Base-by-base conservation (phyloP, 2,113 vertebrate genomes). In the Trichechus manatus region DNA sequence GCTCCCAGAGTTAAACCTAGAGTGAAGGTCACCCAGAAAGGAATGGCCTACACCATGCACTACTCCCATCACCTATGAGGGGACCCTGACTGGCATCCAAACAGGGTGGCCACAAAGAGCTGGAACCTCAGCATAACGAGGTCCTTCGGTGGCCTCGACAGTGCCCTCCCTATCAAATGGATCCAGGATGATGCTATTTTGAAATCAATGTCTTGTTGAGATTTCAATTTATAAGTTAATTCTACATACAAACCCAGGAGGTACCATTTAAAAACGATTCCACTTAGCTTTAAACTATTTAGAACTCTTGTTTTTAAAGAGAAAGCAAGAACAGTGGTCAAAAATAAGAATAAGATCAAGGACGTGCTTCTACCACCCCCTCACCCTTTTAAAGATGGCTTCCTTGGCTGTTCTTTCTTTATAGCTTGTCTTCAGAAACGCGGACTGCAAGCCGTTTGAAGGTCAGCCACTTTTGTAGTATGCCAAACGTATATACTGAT, bases 291-390 rank as follows among this genome's bases (percentile, higher is more conserved):
- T 59, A 79, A 86, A 68, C 59, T 9, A 50, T 59, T 89, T 68
- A 81, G 44, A 59, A 53, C 86, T 85, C n/a, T 85, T 87, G n/a
- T 44, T 92, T 63, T 83, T 92, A n/a, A 44, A 89, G 42, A 80
- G 87, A 94, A 96, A 86, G 42, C 61, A 84, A 68, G 59, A 88
- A 75, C 29, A 74, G 78, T 81, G 61, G 74, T 74, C 33, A 50
- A 6, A 78, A 84, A 53, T 61, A 66, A 59, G 39, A 91, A 68
- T 50, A 50, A 78, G 78, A 84, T 63, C 42, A 77, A 44, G 59
- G 7, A 33, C 6, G 17, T 42, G 10, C 29, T 86, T 85, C n/a
- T 8, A n/a, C 7, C 9, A 19, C 15, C 23, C 11, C 20, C 1
- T 33, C 23, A 1, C 23, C 74, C 23, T 78, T 63, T 23, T 25